Evolutionary conservation across 1,140 invertebrate genomes (phyloP), one percentile per base, ranked within the genome.

Genomic region (Drosophila pallidifrons): DNA sequence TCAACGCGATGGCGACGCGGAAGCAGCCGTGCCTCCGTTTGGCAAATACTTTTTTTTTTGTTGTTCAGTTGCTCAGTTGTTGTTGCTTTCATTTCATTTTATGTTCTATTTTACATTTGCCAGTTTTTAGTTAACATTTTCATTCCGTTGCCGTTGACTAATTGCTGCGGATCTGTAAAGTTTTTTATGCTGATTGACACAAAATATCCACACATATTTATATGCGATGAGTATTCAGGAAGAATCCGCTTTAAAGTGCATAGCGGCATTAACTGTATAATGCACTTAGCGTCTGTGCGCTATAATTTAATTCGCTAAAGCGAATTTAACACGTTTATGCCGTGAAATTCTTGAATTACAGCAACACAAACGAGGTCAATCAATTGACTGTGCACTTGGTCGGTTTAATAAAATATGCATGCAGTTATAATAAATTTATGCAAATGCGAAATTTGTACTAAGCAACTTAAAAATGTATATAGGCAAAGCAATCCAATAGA

Each of bases 1-100:
- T 13, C 16, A 45, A 15, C 65, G 49, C 61, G 15, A n/a, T 75
- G 82, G 79, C 83, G 72, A 86, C 82, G 75, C 82, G 82, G 82
- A 86, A 88, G 60, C 72, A 74, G 82, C 58, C 83, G 76, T 71
- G 76, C 79, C 82, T 77, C 61, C 76, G 47, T 77, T 77, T 79
- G 41, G 60, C 60, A 60, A 51, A 51, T 75, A 46, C 16, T 45
- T 68, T 41, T 47, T n/a, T 57, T 64, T n/a, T 49, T 32, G 11
- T 35, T 63, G n/a, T 3, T 58, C 51, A 30, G 3, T 63, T 38
- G 32, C 32, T 25, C 3, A 25, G 20, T 25, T 25, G 32, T 32
- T 32, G 32, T 8, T 32, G 32, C 32, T 8, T 32, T 38, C 7
- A 38, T 38, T 38, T 38, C 1, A 38, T 64, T 43, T 16, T 30